Base-by-base conservation (phyloP, 30 jellyfish, hydroid and myxozoan species). In the Catostylus mosaicus region DNA sequence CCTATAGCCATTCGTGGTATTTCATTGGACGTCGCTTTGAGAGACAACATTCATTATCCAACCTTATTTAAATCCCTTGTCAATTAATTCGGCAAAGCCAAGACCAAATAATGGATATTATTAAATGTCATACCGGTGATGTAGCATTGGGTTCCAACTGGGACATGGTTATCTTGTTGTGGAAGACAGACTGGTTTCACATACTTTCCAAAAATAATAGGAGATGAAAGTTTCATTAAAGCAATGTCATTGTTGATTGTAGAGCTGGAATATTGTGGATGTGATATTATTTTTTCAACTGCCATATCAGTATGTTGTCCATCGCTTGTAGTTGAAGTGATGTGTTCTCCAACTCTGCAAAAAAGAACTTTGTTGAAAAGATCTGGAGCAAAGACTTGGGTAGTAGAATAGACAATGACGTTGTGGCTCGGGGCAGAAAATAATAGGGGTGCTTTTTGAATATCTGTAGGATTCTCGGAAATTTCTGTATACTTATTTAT, bases 131-230 rank as follows among this genome's bases (percentile, higher is more conserved):
- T 81, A 90, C 98, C 98, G 29, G 96, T 75, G 3, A 88, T 84
- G 71, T 32, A 87, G 88, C 98, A 93, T 34, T 86, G 73, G 23
- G 96, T 82, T 63, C 96, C 96, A 59, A 77, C 90, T 22, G 96
- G 90, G 50, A 86, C 96, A 45, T 82, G 77, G 19, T 52, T 67
- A 37, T 40, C 96, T 14, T 68, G 88, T 20, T 56, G 40, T 18
- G 98, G 98, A 8, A 93, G 78, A 51, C 98, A 93, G 9, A 77
- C 95, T n/a, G 97, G 96, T 51, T 82, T 87, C 30, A 93, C 94
- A 34, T 79, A 76, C 34, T 70, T 75, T 30, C 89, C 85, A 64
- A 86, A 67, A 22, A 37, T 66, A 38, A 77, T 75, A 20, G 98
- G 97, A 18, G 71, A 35, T 2, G 75, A 33, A 43, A 93, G 87